These are phyloP conservation scores for Acrobasis suavella DNA, from an alignment of 2,888 invertebrate species.

Conservation along the genomic window DNA sequence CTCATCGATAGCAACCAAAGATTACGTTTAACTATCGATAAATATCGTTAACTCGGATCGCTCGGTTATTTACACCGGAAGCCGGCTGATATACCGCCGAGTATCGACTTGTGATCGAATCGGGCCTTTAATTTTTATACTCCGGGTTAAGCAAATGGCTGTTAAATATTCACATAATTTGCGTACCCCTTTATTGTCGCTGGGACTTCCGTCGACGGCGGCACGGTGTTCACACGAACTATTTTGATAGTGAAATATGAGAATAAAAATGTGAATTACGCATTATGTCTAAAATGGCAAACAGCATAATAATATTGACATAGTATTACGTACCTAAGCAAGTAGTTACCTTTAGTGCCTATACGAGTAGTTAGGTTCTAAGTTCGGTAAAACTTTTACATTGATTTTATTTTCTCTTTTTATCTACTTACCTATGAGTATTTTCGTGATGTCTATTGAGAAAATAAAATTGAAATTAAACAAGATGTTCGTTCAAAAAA, in stretches of 20 bases:
- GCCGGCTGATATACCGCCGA: conserved; percentile 48
- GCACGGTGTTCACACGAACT: conserved; percentile 25
- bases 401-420: too few relatives aligned
- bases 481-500: too few relatives aligned
- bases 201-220: conserved; percentile 44
- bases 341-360: too few relatives aligned
- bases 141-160: conserved; percentile 40
- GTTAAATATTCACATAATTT: conserved; percentile 67
- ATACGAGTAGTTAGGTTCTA: too few relatives aligned
- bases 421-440: too few relatives aligned
- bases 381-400: too few relatives aligned
- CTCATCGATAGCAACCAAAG: conserved; percentile 27
- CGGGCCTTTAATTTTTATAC: conserved; percentile 57
- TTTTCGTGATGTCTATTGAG: too few relatives aligned
- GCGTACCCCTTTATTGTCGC: conserved; percentile 67
- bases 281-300: too few relatives aligned
- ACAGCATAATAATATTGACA: too few relatives aligned
- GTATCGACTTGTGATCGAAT: conserved; percentile 43
- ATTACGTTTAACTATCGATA: conserved; percentile 41
- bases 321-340: too few relatives aligned
- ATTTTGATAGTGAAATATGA: background rate
- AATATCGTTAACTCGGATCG: conserved; percentile 33
- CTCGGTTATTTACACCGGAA: conserved; percentile 54
- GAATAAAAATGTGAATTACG: too few relatives aligned
- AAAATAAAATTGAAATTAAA: too few relatives aligned